Evolutionary conservation across 2,113 vertebrate species (phyloP).

Genomic region (Erythrocercus mccallii): DNA sequence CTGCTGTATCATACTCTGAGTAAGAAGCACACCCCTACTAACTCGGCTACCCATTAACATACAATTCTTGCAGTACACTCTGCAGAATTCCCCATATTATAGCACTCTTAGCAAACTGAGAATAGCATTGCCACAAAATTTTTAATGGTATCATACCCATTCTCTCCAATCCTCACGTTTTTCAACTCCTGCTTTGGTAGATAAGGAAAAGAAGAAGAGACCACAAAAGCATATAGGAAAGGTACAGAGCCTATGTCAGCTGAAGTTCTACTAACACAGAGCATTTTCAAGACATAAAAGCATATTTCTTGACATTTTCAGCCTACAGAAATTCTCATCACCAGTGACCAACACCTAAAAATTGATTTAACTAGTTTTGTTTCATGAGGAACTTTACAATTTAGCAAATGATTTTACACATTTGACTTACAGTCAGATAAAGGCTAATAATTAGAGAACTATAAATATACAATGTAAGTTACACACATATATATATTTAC

Average conservation of each 20-base stretch:
- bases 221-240: neutral
- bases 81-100: neutral
- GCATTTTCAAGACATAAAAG: neutral
- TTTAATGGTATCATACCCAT: neutral
- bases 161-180: neutral
- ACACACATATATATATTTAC: neutral
- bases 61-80: neutral
- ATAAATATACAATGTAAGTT: neutral
- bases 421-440: neutral
- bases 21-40: neutral
- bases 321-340: neutral
- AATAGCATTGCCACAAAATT: neutral
- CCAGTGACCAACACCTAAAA: neutral
- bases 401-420: neutral
- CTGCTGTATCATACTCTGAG: neutral
- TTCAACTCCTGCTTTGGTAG: neutral
- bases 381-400: neutral
- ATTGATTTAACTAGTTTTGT: neutral
- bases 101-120: neutral
- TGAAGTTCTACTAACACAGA: neutral
- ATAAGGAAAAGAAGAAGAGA: neutral
- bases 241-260: neutral
- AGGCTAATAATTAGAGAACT: neutral
- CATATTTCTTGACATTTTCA: neutral
- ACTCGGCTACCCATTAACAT: neutral